These are phyloP conservation scores for Cervus canadensis DNA, from an alignment of 2,113 vertebrate species.

Conservation along the genomic window DNA sequence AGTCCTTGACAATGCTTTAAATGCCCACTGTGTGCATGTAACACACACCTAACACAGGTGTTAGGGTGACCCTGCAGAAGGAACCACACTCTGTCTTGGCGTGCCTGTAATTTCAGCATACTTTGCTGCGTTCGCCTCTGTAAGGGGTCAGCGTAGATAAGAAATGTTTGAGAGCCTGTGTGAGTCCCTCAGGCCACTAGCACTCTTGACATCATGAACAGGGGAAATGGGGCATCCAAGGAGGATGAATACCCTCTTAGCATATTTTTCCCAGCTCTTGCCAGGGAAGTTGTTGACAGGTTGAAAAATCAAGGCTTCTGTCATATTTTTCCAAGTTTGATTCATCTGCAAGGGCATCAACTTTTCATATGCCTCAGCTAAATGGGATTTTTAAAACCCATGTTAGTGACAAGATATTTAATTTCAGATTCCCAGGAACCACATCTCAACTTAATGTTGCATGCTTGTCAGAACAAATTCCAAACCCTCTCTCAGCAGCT, in stretches of 20 bases:
- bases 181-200: background rate
- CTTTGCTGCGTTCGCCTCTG: rapidly evolving
- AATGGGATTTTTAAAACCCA: background rate
- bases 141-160: background rate
- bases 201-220: background rate
- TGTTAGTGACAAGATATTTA: constrained; percentile 36
- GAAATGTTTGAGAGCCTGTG: background rate
- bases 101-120: rapidly evolving
- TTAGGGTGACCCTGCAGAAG: background rate
- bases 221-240: rapidly evolving
- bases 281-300: background rate
- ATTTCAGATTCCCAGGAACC: constrained; percentile 28
- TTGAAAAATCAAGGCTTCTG: background rate
- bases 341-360: background rate
- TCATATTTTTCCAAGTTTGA: background rate
- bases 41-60: background rate
- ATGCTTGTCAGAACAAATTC: constrained; percentile 22
- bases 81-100: background rate
- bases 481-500: background rate
- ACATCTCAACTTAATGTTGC: background rate
- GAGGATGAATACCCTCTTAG: background rate
- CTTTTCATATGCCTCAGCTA: constrained; percentile 19
- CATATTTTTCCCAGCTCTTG: background rate
- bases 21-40: background rate
- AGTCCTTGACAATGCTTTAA: background rate